Base-by-base conservation (phyloP, 2,797 vertebrate genomes). In the Enoplosus armatus region DNA sequence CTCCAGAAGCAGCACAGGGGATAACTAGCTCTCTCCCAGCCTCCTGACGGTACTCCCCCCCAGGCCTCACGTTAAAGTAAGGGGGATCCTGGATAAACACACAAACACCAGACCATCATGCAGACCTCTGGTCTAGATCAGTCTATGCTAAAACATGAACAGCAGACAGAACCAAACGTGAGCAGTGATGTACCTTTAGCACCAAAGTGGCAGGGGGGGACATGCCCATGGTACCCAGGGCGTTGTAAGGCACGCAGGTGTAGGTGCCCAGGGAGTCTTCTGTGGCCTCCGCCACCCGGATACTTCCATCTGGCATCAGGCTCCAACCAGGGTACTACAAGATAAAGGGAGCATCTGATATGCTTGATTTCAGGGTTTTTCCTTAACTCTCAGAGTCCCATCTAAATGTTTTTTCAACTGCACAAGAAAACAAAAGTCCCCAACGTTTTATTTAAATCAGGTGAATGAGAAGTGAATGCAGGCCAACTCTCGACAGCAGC, bases 241-340 rank as follows among this genome's bases (percentile, higher is more conserved):
- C 97, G 66, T 99, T 99, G 96, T 99, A 99, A 99, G 98, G 98
- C 98, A 99, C 96, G 92, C 98, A 99, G 95, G 98, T 99, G 93
- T 99, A 99, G 92, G 98, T 99, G 98, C 98, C 98, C 89, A 99
- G 97, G 90, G 98, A 98, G 89, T 99, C 98, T 92, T 99, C 98
- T 72, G 98, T 99, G 90, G 98, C 97, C 95, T 99, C 98, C 74
- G 97, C 98, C 69, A 99, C 97, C 67, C 97, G 96, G 93, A 99
- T 98, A 81, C 97, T 99, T 93, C 98, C 98, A 8, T 99, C 98
- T 61, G 97, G 96, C 95, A 97, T 95, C 92, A 98, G 90, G 94
- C 96, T 99, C 98, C 98, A 99, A 73, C 98, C 98, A 16, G 97
- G 89, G 86, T 97, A 98, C 98, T 99, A 85, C 35, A 27, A 53